Base-by-base conservation (phyloP, 1,140 invertebrate species). In the Steinernema khuongi region DNA sequence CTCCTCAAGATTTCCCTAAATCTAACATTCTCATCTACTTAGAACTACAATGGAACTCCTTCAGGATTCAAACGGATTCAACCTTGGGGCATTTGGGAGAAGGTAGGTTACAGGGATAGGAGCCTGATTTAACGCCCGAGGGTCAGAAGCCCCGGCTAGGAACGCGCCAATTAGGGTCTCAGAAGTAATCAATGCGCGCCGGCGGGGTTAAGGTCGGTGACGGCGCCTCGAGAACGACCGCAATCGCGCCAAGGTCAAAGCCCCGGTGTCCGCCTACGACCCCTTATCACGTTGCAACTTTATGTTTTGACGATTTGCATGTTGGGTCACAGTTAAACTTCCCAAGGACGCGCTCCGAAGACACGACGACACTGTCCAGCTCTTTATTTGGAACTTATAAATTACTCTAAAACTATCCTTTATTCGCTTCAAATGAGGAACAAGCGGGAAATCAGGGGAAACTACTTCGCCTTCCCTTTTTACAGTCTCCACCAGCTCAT, bases 401-500 rank as follows among this genome's bases (percentile, higher is more conserved):
- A 60, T 60, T 60, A 60, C 50, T n/a, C 50, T 60, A 60, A 22
- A 60, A 60, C 50, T 60, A 60, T 60, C 50, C 50, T 60, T 60
- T 60, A 60, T 60, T 60, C 50, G 19, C 50, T 60, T 60, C 36
- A 41, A 60, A 14, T 7, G 4, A 60, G 50, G 50, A 60, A 60
- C 50, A 60, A 60, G 19, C 50, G 50, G 4, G 26, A 60, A n/a
- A 60, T 60, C 50, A 17, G 11, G 4, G 7, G 50, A 60, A 14
- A 60, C 50, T 60, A 60, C 50, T 60, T 11, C 22, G 22, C 22
- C 50, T 7, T 75, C 72, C 68, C 70, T 22, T 50, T 36, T 71
- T 71, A 77, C 69, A 77, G 31, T 68, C 74, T 72, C 76, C 76
- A 77, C 76, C 76, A 77, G 22, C 73, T 75, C 76, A 77, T 77